These are phyloP conservation scores for Nasonia oneida DNA, from an alignment of 2,888 invertebrate species.

Conservation along the genomic window DNA sequence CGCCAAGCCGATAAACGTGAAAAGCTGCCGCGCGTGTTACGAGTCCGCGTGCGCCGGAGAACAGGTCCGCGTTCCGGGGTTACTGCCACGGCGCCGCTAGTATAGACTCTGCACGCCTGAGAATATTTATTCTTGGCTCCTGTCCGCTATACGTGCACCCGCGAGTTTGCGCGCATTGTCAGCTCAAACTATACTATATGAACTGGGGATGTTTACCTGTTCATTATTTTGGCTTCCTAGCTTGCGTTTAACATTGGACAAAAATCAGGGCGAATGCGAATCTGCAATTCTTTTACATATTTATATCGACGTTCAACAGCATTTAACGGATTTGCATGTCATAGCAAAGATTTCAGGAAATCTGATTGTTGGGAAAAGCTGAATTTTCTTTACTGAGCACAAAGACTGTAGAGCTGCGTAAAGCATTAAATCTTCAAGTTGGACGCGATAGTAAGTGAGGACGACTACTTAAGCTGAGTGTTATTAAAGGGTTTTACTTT, in stretches of 20 bases:
- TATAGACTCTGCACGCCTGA: background rate
- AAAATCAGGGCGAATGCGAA: no score
- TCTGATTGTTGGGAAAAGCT: background rate
- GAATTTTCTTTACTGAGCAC: background rate
- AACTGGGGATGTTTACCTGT: background rate
- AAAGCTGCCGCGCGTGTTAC: constrained; percentile 18
- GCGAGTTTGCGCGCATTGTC: background rate
- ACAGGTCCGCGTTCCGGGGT: background rate
- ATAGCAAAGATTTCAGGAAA: background rate
- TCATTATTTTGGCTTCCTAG: no score
- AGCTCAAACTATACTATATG: background rate
- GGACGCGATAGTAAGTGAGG: constrained; percentile 11
- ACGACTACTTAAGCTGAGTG: constrained; percentile 1
- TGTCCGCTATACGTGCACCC: background rate
- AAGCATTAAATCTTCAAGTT: constrained; percentile 29
- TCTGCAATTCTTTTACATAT: no score
- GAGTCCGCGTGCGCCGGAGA: background rate
- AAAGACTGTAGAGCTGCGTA: constrained; percentile 4
- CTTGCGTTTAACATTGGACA: no score
- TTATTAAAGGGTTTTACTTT: constrained; percentile 31
- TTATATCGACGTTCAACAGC: no score
- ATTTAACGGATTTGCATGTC: background rate
- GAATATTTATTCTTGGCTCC: background rate
- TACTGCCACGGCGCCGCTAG: background rate
- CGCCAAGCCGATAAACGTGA: constrained; percentile 28